A percentile compares a stretch with the other conserved stretches of the same genome.
Conservation (phyloP, 2,888 invertebrate genomes). For the Sphaeridia pumilis region DNA sequence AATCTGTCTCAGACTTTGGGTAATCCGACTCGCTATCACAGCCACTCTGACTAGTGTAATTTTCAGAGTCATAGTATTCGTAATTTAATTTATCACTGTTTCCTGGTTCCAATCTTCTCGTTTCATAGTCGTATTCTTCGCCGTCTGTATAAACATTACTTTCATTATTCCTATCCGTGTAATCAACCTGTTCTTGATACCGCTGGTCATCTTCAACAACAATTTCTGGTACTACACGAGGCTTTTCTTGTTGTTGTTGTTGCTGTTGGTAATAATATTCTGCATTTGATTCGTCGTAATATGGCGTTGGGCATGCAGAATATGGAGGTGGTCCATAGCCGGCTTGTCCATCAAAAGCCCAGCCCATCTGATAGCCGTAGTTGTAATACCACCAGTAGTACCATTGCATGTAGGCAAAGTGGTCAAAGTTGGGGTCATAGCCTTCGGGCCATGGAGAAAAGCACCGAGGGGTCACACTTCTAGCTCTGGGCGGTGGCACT, state of each 20-base stretch:
- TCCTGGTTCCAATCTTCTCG: too few relatives aligned
- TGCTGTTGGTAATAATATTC: too few relatives aligned
- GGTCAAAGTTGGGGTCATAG: slow-evolving; percentile 27
- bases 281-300: too few relatives aligned
- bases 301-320: too few relatives aligned
- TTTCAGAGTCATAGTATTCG: not conserved
- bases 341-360: slow-evolving; percentile 4
- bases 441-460: slow-evolving; percentile 22
- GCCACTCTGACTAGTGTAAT: slow-evolving; percentile 17
- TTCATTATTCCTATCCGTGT: slow-evolving; percentile 4
- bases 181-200: too few relatives aligned
- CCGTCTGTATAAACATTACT: slow-evolving; percentile 2
- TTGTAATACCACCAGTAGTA: slow-evolving; percentile 35
- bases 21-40: slow-evolving; percentile 38
- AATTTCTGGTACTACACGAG: too few relatives aligned
- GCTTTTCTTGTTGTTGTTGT: too few relatives aligned
- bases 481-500: too few relatives aligned
- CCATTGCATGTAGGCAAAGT: slow-evolving; percentile 32
- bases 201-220: too few relatives aligned
- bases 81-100: too few relatives aligned
- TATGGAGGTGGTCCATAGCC: too few relatives aligned
- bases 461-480: slow-evolving; percentile 9
- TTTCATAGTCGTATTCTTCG: not conserved
- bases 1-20: slow-evolving; percentile 34
- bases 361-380: slow-evolving; percentile 12